Conservation (phyloP, 2,797 vertebrate genomes). For the Euthynnus affinis region DNA sequence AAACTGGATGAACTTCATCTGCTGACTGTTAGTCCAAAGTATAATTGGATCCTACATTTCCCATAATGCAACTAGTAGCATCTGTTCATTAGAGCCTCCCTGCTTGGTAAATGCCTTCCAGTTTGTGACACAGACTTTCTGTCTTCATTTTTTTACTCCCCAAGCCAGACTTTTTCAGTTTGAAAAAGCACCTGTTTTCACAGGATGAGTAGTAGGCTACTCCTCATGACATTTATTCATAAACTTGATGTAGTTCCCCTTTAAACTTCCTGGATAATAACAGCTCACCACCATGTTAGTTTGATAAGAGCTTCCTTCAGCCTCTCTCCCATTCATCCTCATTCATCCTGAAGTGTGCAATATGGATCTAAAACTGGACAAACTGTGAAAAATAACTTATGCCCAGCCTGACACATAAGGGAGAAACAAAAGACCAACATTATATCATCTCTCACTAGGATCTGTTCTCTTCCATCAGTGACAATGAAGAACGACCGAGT, state of each 20-base stretch:
- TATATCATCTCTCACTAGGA: neutral
- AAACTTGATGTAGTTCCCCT: neutral
- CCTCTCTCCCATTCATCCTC: neutral
- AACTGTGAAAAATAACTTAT: neutral
- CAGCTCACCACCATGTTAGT: neutral
- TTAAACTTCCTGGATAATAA: constrained; percentile 8
- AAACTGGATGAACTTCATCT: too few species aligned
- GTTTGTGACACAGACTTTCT: neutral
- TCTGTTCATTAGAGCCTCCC: neutral
- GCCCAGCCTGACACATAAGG: neutral
- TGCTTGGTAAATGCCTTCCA: neutral
- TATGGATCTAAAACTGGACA: neutral
- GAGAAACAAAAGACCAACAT: constrained; percentile 3
- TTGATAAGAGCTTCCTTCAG: neutral
- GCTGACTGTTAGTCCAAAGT: too few species aligned
- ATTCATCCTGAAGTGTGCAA: neutral
- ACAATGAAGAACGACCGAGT: neutral
- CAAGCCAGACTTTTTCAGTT: neutral
- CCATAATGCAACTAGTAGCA: neutral
- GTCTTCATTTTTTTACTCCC: neutral
- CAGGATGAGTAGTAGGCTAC: neutral
- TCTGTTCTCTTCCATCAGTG: neutral
- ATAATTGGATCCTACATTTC: neutral
- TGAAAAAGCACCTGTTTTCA: neutral
- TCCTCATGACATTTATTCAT: constrained; percentile 5